These are phyloP conservation scores for Caenorhabditis sp. DNA, from an alignment of 2,888 invertebrate species.

Conservation along the genomic window DNA sequence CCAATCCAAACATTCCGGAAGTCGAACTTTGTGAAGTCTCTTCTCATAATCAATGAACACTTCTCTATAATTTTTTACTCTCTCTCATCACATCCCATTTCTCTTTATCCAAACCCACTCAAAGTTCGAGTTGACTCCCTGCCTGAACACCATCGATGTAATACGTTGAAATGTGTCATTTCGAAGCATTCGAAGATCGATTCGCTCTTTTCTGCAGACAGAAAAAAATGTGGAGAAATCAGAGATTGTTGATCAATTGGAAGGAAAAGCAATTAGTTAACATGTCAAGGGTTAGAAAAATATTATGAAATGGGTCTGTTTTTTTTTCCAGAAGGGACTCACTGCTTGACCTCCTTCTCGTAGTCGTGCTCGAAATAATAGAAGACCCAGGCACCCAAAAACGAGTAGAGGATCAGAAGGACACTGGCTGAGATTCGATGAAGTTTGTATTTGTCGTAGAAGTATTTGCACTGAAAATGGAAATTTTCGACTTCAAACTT, in stretches of 20 bases:
- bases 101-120: constrained; percentile 38
- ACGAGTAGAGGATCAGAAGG: constrained; percentile 80
- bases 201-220: constrained; percentile 73
- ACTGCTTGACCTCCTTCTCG: constrained; percentile 77
- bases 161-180: constrained; percentile 71
- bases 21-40: constrained; percentile 70
- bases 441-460: constrained; percentile 78
- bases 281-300: constrained; percentile 22
- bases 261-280: constrained; percentile 17
- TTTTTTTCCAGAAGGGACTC: constrained; percentile 43
- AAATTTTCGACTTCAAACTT: too few relatives aligned
- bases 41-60: constrained; percentile 75
- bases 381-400: constrained; percentile 81
- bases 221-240: constrained; percentile 11
- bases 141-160: constrained; percentile 29
- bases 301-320: constrained; percentile 11
- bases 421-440: constrained; percentile 79
- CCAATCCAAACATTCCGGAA: constrained; percentile 81
- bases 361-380: constrained; percentile 80
- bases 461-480: constrained; percentile 74
- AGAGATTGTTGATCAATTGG: constrained; percentile 30
- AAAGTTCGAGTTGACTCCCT: constrained; percentile 32
- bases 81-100: not conserved
- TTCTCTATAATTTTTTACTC: constrained; percentile 67
- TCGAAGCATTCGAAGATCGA: constrained; percentile 72